A percentile compares a stretch with the other conserved stretches of the same genome.
phyloP scores from a whole-genome alignment of 2,113 vertebrate genomes.

The Fregetta grallaria region DNA sequence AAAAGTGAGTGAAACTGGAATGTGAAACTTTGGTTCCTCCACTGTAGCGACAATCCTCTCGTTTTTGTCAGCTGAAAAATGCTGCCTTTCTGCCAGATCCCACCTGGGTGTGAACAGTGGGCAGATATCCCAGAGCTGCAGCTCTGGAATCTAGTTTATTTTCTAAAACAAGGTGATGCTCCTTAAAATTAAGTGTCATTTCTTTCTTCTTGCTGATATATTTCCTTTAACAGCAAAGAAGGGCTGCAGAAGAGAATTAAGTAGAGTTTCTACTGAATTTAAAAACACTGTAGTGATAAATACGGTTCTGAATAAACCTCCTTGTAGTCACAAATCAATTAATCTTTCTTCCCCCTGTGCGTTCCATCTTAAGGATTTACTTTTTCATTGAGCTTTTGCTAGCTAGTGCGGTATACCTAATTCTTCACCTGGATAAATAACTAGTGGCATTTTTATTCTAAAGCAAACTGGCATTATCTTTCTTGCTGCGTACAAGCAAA shows the following conservation, averaged over 20 bases:
- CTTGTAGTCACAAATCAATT: slow-evolving; percentile 62
- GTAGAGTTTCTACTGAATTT: slow-evolving; percentile 62
- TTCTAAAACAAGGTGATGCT: slow-evolving; percentile 3
- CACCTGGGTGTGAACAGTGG: not conserved
- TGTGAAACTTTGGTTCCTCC: not conserved
- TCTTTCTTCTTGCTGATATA: slow-evolving; percentile 8
- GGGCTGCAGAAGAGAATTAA: slow-evolving; percentile 63
- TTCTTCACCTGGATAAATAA: slow-evolving; percentile 66
- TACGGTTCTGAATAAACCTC: slow-evolving; percentile 68
- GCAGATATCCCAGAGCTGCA: not conserved
- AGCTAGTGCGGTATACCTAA: slow-evolving; percentile 2
- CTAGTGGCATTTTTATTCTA: slow-evolving; percentile 62
- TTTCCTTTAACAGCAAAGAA: slow-evolving; percentile 36
- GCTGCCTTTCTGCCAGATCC: not conserved
- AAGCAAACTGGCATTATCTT: slow-evolving; percentile 50
- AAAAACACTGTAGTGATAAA: slow-evolving; percentile 72
- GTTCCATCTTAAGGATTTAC: slow-evolving; percentile 56
- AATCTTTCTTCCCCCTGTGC: slow-evolving; percentile 40
- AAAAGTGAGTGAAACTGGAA: not conserved
- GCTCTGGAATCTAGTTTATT: not conserved
- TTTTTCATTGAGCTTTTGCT: slow-evolving; percentile 45
- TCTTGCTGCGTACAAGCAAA: slow-evolving; percentile 51
- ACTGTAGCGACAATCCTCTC: fast-evolving
- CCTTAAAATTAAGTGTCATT: slow-evolving; percentile 35
- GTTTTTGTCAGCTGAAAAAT: not conserved